Conservation (phyloP, 2,888 invertebrate genomes). For the Dugesia japonica region DNA sequence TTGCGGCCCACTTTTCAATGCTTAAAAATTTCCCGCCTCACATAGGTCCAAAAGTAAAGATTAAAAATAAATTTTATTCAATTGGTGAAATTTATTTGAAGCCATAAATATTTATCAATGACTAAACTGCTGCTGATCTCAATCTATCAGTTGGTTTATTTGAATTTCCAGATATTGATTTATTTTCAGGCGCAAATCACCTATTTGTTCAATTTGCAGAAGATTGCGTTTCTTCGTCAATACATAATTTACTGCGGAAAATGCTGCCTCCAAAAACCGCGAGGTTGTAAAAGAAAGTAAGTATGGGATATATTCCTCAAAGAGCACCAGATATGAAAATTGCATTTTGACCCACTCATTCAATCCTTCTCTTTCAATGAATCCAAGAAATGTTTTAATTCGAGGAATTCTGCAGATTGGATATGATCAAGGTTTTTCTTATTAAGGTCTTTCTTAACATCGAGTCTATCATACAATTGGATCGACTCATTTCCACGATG, state of each 20-base stretch:
- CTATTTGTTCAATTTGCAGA: neutral
- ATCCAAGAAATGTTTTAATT: neutral
- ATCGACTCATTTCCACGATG: neutral
- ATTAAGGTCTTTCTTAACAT: neutral
- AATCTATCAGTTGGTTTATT: neutral
- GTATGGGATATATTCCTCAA: neutral
- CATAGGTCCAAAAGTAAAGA: neutral
- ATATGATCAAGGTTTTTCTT: neutral
- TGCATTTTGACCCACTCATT: neutral
- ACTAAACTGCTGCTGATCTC: neutral
- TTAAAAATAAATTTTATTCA: neutral
- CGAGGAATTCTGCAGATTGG: neutral
- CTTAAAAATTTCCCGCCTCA: neutral
- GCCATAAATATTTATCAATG: too few relatives aligned
- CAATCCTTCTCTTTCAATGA: neutral
- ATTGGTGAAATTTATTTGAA: too few relatives aligned
- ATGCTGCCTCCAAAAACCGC: neutral
- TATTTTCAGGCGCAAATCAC: too few relatives aligned
- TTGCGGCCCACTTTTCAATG: too few relatives aligned
- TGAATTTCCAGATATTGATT: neutral
- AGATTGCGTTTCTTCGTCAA: too few relatives aligned
- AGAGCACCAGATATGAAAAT: neutral
- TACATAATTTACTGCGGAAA: too few relatives aligned
- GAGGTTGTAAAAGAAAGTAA: neutral
- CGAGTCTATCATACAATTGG: neutral